A percentile compares a stretch with the other conserved stretches of the same genome.
Conservation (phyloP, 2,888 invertebrate genomes). For the Dastarcus helophoroides region DNA sequence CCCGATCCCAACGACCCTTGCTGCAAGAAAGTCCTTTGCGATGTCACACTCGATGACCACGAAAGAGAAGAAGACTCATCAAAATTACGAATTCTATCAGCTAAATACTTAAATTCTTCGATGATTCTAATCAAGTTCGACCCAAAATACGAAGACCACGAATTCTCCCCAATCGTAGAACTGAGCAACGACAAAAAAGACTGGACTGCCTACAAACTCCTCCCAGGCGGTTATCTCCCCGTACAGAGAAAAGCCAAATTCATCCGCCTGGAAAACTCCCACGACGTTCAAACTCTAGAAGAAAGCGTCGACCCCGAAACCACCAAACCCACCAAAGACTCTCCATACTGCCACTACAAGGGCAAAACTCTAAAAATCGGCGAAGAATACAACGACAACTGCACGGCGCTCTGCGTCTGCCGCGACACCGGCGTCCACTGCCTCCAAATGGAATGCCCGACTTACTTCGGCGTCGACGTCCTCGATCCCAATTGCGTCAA, state of each 20-base stretch:
- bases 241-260: conserved; percentile 25
- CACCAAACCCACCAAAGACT: conserved; percentile 15
- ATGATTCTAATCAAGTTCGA: conserved; percentile 36
- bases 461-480: conserved; percentile 74
- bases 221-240: conserved; percentile 27
- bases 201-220: conserved; percentile 37
- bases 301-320: conserved; percentile 9
- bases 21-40: conserved; percentile 76
- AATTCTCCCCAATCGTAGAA: conserved; percentile 31
- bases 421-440: conserved; percentile 60
- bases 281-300: conserved; percentile 4
- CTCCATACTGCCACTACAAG: conserved; percentile 28
- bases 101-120: conserved; percentile 33
- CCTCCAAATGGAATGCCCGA: conserved; percentile 69
- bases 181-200: conserved; percentile 35
- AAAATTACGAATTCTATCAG: conserved; percentile 26
- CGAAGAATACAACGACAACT: conserved; percentile 73
- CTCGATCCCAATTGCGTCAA: conserved; percentile 72
- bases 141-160: conserved; percentile 27
- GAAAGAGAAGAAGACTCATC: conserved; percentile 38
- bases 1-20: conserved; percentile 74
- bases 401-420: conserved; percentile 69
- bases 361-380: conserved; percentile 36
- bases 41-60: conserved; percentile 69
- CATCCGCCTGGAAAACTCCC: conserved; percentile 27